A percentile compares a stretch with the other conserved stretches of the same genome.
phyloP scores from a whole-genome alignment of 2,113 vertebrate species.

The Crotalus tigris region DNA sequence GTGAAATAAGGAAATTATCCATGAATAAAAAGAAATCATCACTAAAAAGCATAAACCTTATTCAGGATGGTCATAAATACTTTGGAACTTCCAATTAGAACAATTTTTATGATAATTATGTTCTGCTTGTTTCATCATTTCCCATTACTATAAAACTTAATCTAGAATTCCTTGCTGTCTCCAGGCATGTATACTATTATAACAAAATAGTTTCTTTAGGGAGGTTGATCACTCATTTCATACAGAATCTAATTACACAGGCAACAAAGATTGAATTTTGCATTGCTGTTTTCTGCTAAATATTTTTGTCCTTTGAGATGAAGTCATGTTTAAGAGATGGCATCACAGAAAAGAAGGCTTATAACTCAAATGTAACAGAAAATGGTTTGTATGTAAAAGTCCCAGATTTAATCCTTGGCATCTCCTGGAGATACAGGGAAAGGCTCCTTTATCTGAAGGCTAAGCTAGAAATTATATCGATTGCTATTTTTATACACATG shows the following conservation, averaged over 20 bases:
- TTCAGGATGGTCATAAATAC: background rate
- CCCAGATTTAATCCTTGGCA: background rate
- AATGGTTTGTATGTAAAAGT: background rate
- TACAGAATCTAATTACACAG: background rate
- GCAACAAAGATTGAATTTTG: background rate
- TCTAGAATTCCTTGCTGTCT: background rate
- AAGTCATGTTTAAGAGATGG: background rate
- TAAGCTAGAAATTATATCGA: background rate
- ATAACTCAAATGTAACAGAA: background rate
- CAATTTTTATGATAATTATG: conserved; percentile 2
- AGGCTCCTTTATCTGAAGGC: background rate
- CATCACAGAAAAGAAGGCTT: background rate
- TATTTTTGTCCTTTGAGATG: background rate
- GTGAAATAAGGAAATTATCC: background rate
- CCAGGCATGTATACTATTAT: background rate
- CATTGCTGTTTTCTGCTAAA: background rate
- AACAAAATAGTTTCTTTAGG: background rate
- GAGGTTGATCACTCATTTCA: background rate
- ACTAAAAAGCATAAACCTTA: background rate
- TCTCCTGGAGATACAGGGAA: background rate
- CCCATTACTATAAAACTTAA: conserved; percentile 12
- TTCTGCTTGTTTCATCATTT: background rate
- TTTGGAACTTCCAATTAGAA: background rate
- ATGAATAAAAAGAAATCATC: background rate
- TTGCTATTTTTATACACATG: background rate